Evolutionary conservation across 2,888 invertebrate species (phyloP).

Genomic region (Metopia argyrocephala): DNA sequence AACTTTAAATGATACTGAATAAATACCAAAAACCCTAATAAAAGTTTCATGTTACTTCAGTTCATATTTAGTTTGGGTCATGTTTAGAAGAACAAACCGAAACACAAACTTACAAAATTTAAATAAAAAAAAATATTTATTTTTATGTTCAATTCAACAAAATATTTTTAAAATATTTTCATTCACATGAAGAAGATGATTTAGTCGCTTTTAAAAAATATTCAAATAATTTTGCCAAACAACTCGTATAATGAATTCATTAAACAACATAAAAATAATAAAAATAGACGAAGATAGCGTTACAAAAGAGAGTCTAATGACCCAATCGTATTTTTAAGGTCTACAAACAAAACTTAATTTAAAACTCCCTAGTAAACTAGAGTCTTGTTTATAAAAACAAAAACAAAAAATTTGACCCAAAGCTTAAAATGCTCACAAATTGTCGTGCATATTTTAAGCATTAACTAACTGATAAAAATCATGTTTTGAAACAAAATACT

Average conservation of each 20-base stretch:
- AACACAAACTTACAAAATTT: too few species aligned
- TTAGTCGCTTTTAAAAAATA: background rate
- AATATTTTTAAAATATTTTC: background rate
- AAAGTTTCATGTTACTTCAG: too few species aligned
- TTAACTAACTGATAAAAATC: background rate
- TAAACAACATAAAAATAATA: background rate
- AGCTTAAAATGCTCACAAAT: background rate
- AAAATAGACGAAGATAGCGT: background rate
- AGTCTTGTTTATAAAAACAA: background rate
- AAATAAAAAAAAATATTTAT: too few species aligned
- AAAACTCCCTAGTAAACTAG: background rate
- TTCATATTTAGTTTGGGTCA: too few species aligned
- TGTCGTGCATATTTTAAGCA: background rate
- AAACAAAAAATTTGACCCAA: conserved; percentile 14
- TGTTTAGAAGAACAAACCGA: too few species aligned
- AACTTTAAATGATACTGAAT: too few species aligned
- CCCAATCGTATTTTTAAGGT: background rate
- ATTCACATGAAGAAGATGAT: conserved; percentile 8
- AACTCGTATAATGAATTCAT: conserved; percentile 14
- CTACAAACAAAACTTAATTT: background rate
- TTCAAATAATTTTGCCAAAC: background rate
- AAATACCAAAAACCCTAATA: too few species aligned
- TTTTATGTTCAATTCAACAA: too few species aligned
- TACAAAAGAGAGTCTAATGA: conserved; percentile 33
- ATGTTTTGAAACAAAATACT: background rate